phyloP scores from a whole-genome alignment of 2,113 vertebrate species.

The Phyllostomus hastatus region DNA sequence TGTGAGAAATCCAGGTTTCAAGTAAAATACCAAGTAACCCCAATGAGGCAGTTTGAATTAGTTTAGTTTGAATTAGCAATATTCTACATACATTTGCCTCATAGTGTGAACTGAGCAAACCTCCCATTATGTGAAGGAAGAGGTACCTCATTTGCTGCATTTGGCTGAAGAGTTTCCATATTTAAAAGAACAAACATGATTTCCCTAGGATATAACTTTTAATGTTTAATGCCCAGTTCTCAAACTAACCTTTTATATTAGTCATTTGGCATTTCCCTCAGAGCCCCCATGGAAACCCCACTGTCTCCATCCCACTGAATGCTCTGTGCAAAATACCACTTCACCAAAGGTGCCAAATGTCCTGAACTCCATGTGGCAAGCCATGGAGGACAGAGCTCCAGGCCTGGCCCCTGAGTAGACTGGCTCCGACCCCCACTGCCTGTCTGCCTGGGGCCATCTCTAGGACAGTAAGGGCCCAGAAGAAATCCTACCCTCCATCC shows the following conservation, averaged over 20 bases:
- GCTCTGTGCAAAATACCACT: background rate
- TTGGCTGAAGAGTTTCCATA: conserved; percentile 33
- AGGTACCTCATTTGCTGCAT: conserved; percentile 47
- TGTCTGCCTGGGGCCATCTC: background rate
- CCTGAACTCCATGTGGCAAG: background rate
- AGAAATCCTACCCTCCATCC: background rate
- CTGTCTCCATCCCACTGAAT: conserved; percentile 10
- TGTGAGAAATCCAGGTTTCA: conserved; percentile 55
- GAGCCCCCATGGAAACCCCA: conserved; percentile 9
- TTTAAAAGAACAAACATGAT: conserved; percentile 68
- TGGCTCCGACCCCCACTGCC: too few relatives aligned
- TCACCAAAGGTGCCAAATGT: conserved; percentile 39
- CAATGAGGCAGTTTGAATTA: conserved; percentile 40
- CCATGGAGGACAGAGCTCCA: background rate
- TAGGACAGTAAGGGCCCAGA: background rate
- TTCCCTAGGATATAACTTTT: conserved; percentile 55
- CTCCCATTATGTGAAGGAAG: conserved; percentile 23
- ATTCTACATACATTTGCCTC: conserved; percentile 51
- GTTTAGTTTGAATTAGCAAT: conserved; percentile 35
- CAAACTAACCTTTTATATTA: conserved; percentile 45
- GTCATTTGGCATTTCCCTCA: conserved; percentile 46
- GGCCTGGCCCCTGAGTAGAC: background rate
- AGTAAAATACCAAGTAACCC: conserved; percentile 49
- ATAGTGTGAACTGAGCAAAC: conserved; percentile 44
- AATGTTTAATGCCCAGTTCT: conserved; percentile 15